phyloP scores from a whole-genome alignment of 2,113 vertebrate species.

The Pitta sordida region DNA sequence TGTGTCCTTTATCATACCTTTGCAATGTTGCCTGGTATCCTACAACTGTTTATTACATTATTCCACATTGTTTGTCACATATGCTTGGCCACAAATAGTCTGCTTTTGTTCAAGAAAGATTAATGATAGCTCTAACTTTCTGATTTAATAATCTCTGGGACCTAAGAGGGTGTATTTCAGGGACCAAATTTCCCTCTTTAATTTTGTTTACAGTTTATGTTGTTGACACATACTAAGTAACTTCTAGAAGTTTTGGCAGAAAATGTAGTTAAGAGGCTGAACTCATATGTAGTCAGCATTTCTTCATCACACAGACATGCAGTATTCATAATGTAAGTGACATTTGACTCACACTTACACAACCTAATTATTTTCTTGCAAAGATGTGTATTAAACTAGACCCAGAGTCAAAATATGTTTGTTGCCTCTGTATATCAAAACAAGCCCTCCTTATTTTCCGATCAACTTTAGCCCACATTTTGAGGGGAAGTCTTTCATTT shows the following conservation, averaged over 20 bases:
- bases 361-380: constrained; percentile 68
- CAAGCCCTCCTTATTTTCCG: constrained; percentile 7
- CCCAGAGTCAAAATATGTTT: constrained; percentile 47
- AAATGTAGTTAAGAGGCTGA: constrained; percentile 50
- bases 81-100: neutral
- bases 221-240: constrained; percentile 60
- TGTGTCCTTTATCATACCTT: neutral
- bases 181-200: constrained; percentile 8
- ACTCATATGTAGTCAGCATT: constrained; percentile 60
- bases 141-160: constrained; percentile 36
- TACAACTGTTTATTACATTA: neutral
- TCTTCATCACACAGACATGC: constrained; percentile 60
- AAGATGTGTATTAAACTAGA: constrained; percentile 41
- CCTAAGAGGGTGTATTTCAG: constrained; percentile 43
- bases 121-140: neutral
- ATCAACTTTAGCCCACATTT: constrained; percentile 13
- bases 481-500: neutral
- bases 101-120: neutral
- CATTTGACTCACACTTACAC: constrained; percentile 65
- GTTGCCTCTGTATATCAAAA: neutral
- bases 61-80: neutral
- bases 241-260: constrained; percentile 52
- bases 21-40: neutral
- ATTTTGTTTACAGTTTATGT: constrained; percentile 55
- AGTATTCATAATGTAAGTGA: constrained; percentile 54